A percentile compares a stretch with the other conserved stretches of the same genome.
These are phyloP conservation scores for Xenopus tropicalis DNA, from an alignment of 2,113 vertebrate genomes.

Conservation along the genomic window DNA sequence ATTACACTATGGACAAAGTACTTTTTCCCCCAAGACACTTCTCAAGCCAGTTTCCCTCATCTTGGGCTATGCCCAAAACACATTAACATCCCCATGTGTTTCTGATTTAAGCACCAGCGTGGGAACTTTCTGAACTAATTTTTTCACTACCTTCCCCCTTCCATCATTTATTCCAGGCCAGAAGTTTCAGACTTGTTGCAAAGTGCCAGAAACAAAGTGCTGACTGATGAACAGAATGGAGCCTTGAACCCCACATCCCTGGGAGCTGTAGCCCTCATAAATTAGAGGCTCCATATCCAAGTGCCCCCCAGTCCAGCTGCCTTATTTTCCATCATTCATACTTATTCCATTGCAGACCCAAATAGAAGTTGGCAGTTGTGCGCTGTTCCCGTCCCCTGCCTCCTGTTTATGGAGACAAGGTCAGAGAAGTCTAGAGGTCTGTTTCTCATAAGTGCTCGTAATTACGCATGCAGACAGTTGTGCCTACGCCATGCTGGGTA, in stretches of 20 bases:
- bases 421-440: constrained; percentile 53
- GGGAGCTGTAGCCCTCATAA: constrained; percentile 52
- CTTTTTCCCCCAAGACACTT: constrained; percentile 47
- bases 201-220: constrained; percentile 57
- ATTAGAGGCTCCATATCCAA: constrained; percentile 53
- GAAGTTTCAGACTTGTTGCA: constrained; percentile 58
- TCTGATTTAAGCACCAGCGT: constrained; percentile 58
- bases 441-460: constrained; percentile 57
- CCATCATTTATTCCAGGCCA: constrained; percentile 54
- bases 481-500: constrained; percentile 38
- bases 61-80: constrained; percentile 57
- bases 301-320: constrained; percentile 54
- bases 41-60: constrained; percentile 47
- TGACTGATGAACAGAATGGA: constrained; percentile 62
- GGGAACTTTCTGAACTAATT: constrained; percentile 52
- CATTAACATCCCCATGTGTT: constrained; percentile 63
- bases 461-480: constrained; percentile 51
- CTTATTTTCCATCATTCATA: constrained; percentile 58
- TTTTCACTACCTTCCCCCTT: constrained; percentile 45
- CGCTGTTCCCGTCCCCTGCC: constrained; percentile 53
- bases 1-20: constrained; percentile 32
- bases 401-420: constrained; percentile 57
- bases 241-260: constrained; percentile 56
- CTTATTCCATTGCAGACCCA: constrained; percentile 57
- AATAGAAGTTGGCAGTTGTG: constrained; percentile 62